Evolutionary conservation across 2,113 vertebrate genomes (phyloP), one percentile per base, ranked within the genome.

Genomic region (Ranitomeya imitator): DNA sequence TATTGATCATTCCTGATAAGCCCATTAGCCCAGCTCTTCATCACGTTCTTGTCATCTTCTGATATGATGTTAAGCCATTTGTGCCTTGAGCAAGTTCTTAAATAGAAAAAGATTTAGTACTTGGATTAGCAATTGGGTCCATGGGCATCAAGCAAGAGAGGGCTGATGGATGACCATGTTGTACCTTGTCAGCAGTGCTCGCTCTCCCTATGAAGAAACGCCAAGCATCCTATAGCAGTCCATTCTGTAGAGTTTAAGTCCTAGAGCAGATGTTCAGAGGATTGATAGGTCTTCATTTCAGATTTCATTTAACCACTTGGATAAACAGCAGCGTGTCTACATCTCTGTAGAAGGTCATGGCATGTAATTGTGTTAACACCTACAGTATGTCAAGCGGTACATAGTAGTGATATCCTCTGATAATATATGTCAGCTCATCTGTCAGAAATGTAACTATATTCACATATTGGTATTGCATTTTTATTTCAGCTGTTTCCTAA

Each of bases 291-390:
- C 79, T 74, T 59, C 31, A 51, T 51, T 23, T 59, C 54, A 61
- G 57, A 82, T 77, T 83, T n/a, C 7, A 77, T 77, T 88, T 88
- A 83, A 83, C 80, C 79, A 63, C n/a, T 88, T 74, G 71, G 52
- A 73, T 83, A 26, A 37, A 16, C 31, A 54, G 79, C 26, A 88
- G 4, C 37, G 21, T 18, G 4, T 67, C 6, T 21, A 26, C 13
- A 59, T 31, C 67, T 54, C 57, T 60, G 37, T 9, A 82, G 59
- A 23, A 81, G 45, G 52, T 31, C 54, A 73, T 54, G 13, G 16
- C n/a, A 60, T 74, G 18, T 82, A 18, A 73, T 73, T 87, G 18
- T 73, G 65, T 82, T 74, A 16, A 19, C 79, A 51, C 7, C 63
- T 71, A n/a, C n/a, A n/a, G n/a, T n/a, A 82, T 12, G 26, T 81